Evolutionary conservation across 92 coral and sea anemone species (phyloP), one percentile per base, ranked within the genome.

Genomic region (Paragorgia papillata): DNA sequence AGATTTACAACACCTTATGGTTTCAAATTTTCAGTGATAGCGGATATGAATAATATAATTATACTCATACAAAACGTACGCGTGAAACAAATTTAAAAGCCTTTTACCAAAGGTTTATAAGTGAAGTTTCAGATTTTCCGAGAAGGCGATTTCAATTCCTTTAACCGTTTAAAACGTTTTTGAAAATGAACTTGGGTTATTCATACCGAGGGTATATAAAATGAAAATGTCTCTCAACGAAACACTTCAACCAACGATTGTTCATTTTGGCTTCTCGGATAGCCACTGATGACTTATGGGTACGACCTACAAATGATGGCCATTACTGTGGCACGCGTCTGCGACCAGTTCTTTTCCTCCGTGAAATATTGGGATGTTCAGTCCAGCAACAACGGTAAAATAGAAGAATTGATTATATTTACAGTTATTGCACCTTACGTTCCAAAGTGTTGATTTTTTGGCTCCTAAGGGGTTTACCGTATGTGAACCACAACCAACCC

Each of bases 281-380:
- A 70, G 77, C 18, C 77, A 70, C 29, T 35, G 40, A 53, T 70
- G 44, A 53, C 77, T 51, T 26, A 49, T 29, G 62, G 62, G 62
- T 55, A 15, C 35, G 48, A 1, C 62, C 41, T 50, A 70, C 77
- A 70, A 70, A 70, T 70, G 62, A 70, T 40, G 35, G 77, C 77
- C 77, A 70, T 70, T 70, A 70, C 62, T 26, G 62, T 53, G 77
- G 62, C 77, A 70, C 77, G 77, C 77, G 77, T 70, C 77, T 50
- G 57, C 28, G 48, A 17, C 53, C 39, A 70, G 39, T 50, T 19
- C 51, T 50, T 49, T 34, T 70, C 33, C 20, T 19, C 62, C 57
- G 14, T 44, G 35, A 27, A 15, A 70, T 70, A 50, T 70, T 50
- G 62, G 37, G 44, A 50, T 50, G 62, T 53, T 46, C 51, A 40